A percentile compares a stretch with the other conserved stretches of the same genome.
Evolutionary conservation across 2,113 vertebrate genomes (phyloP).

Genomic region (Microtus oregoni): DNA sequence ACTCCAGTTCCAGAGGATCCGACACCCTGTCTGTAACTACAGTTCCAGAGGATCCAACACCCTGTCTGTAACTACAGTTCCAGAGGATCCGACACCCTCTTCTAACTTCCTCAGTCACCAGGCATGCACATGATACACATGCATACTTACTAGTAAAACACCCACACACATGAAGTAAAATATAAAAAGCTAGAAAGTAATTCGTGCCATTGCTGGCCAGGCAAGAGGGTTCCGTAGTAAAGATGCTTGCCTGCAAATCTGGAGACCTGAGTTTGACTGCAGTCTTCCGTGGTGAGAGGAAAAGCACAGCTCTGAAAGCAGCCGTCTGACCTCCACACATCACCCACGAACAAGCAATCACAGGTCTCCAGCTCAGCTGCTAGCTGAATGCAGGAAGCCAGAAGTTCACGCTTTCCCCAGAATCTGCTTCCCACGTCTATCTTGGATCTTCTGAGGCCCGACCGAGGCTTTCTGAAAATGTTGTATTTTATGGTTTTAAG

Average conservation of each 20-base stretch:
- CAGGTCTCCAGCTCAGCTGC: not conserved
- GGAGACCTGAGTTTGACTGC: not conserved
- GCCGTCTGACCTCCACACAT: not conserved
- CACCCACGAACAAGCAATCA: not conserved
- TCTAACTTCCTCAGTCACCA: not conserved
- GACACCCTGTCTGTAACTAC: no score
- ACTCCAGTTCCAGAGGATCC: not conserved
- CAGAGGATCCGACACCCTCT: not conserved
- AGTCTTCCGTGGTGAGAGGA: not conserved
- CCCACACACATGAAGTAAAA: not conserved
- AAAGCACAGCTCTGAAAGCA: not conserved
- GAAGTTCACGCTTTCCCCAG: not conserved
- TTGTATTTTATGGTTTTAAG: not conserved
- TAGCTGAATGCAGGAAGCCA: accelerated
- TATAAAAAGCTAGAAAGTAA: not conserved
- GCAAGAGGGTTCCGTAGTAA: not conserved
- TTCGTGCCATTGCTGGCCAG: no score
- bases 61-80: not conserved
- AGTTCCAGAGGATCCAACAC: not conserved
- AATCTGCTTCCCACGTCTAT: not conserved
- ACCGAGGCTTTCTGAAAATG: not conserved
- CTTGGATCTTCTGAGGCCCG: not conserved
- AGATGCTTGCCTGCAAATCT: not conserved
- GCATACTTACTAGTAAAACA: not conserved
- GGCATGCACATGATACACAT: not conserved